phyloP scores from a whole-genome alignment of 2,797 vertebrate genomes.

The Coregonus ussuriensis region DNA sequence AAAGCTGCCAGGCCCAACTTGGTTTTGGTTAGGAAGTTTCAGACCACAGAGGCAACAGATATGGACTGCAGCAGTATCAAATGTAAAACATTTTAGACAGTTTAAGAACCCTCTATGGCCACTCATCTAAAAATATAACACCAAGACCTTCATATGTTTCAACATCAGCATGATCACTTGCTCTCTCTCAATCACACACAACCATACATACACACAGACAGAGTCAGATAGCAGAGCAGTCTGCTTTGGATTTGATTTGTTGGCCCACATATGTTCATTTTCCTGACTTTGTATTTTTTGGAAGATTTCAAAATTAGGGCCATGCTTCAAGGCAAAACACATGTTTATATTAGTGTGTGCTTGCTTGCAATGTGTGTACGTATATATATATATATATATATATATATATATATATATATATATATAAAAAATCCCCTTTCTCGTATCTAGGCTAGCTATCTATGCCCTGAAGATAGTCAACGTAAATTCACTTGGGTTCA shows the following conservation, averaged over 20 bases:
- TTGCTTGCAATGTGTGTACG: conserved; percentile 5
- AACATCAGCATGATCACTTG: conserved; percentile 40
- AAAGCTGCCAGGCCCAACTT: conserved; percentile 56
- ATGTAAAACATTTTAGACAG: conserved; percentile 22
- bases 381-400: conserved; percentile 1
- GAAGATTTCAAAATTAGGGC: conserved; percentile 44
- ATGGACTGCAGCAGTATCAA: conserved; percentile 26
- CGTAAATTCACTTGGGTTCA: not conserved
- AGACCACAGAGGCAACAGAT: conserved; percentile 45
- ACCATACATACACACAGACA: not conserved
- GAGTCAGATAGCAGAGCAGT: conserved; percentile 16
- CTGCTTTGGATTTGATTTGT: conserved; percentile 36
- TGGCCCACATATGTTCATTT: conserved; percentile 51
- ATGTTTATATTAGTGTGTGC: conserved; percentile 13
- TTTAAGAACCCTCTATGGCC: conserved; percentile 27
- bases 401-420: not conserved
- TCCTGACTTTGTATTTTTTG: conserved; percentile 38
- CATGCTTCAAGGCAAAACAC: not conserved
- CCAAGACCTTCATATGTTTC: conserved; percentile 13
- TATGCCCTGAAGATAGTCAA: not conserved
- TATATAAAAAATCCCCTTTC: too few species aligned
- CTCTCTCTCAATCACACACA: conserved; percentile 4
- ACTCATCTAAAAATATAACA: conserved; percentile 38
- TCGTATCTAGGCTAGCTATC: not conserved
- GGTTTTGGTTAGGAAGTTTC: conserved; percentile 57